These are phyloP conservation scores for Mycetomoellerius zeteki DNA, from an alignment of 1,140 invertebrate species.

Conservation along the genomic window DNA sequence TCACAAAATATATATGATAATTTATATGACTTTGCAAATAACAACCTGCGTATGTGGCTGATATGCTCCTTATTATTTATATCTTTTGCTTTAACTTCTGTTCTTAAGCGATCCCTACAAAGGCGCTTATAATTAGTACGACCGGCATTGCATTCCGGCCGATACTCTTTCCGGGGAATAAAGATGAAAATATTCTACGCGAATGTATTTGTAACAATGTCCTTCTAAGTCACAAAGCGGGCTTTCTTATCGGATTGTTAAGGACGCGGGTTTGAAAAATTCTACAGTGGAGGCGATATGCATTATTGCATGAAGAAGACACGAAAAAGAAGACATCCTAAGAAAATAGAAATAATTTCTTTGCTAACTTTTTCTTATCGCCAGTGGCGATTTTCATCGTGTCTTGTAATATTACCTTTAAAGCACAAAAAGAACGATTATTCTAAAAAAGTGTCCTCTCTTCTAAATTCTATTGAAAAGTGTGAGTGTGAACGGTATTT, in stretches of 20 bases:
- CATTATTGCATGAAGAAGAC: background rate
- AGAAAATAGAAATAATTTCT: background rate
- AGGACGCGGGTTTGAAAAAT: background rate
- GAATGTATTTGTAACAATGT: constrained; percentile 1
- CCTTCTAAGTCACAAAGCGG: background rate
- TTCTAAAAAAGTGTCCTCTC: background rate
- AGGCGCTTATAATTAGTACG: constrained; percentile 35
- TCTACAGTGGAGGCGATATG: background rate
- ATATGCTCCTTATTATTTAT: no score
- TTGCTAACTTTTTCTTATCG: background rate
- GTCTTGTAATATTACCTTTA: background rate
- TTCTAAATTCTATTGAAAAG: background rate
- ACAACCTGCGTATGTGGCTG: no score
- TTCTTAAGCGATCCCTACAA: background rate
- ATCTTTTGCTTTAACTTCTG: background rate
- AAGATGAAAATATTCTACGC: constrained; percentile 28
- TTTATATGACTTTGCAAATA: no score
- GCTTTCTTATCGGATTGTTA: constrained; percentile 3
- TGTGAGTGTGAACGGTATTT: background rate
- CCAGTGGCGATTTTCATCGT: no score
- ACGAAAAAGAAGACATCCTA: background rate
- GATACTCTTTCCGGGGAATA: background rate
- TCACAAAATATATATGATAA: no score
- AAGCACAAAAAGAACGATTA: background rate
- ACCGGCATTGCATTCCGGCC: background rate